Percentiles rank a stretch among this genome's conserved stretches.
phyloP scores from a whole-genome alignment of 92 coral and sea anemone species.

The Porites cylindrica region DNA sequence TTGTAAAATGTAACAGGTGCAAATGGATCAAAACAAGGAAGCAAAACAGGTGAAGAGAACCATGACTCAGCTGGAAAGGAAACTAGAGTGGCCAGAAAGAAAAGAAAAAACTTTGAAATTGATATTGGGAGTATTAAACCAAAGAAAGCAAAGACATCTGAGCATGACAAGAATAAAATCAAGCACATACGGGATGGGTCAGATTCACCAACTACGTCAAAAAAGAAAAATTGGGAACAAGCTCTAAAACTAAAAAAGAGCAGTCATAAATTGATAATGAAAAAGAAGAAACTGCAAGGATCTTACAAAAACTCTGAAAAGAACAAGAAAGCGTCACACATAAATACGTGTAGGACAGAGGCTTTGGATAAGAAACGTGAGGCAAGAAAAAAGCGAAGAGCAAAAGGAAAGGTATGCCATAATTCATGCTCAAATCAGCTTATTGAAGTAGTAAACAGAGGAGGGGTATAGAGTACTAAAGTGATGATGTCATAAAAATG shows the following conservation, averaged over 20 bases:
- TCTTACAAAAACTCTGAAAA: neutral
- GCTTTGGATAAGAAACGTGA: slow-evolving; percentile 76
- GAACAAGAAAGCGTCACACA: neutral
- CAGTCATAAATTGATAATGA: neutral
- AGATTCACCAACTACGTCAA: neutral
- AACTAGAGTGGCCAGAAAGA: slow-evolving; percentile 3
- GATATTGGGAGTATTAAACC: slow-evolving; percentile 1
- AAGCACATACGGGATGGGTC: neutral
- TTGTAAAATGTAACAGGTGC: neutral
- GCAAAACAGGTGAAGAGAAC: neutral
- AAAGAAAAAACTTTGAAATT: slow-evolving; percentile 28
- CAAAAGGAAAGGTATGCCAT: slow-evolving; percentile 82
- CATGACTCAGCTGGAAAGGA: neutral
- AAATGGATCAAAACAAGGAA: neutral
- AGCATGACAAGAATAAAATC: slow-evolving; percentile 5
- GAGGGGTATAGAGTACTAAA: neutral
- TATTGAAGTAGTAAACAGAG: neutral
- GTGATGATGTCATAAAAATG: too few species aligned
- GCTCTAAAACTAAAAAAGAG: neutral
- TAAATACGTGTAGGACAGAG: slow-evolving; percentile 20
- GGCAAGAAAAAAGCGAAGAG: slow-evolving; percentile 91
- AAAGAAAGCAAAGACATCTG: slow-evolving; percentile 27
- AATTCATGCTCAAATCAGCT: neutral
- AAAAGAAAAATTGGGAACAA: neutral
- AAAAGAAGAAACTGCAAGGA: slow-evolving; percentile 22